Percentiles rank a stretch among this genome's conserved stretches.
Conservation (phyloP, 2,888 invertebrate species). For the Leptopilina myrica region DNA sequence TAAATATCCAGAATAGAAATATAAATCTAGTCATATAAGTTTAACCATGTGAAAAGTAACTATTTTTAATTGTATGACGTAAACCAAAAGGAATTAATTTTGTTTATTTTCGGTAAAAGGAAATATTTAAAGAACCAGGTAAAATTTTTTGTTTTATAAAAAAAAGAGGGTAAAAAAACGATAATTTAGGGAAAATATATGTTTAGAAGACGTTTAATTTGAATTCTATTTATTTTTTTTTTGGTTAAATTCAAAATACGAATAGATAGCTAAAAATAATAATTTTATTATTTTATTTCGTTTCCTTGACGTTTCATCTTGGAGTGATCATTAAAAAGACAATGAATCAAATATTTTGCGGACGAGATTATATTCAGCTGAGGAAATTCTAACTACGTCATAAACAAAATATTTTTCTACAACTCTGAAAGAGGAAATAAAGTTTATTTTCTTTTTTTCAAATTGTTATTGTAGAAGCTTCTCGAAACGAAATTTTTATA, state of each 20-base stretch:
- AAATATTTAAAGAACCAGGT: background rate
- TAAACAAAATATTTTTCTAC: background rate
- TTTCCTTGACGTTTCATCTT: conserved; percentile 3
- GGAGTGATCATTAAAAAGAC: background rate
- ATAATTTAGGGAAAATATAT: too few relatives aligned
- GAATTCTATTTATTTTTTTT: too few relatives aligned
- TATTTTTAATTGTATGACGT: background rate
- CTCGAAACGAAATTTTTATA: too few relatives aligned
- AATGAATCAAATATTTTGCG: conserved; percentile 10
- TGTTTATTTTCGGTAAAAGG: background rate
- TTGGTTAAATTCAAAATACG: too few relatives aligned
- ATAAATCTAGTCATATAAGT: background rate
- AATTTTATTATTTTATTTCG: too few relatives aligned
- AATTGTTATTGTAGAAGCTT: too few relatives aligned
- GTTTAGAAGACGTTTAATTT: too few relatives aligned
- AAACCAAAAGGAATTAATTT: conserved; percentile 1
- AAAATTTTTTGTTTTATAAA: background rate
- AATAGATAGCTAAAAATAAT: too few relatives aligned
- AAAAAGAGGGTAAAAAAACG: background rate
- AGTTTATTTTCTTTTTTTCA: too few relatives aligned
- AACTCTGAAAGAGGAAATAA: background rate
- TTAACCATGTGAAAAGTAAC: background rate
- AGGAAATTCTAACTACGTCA: background rate
- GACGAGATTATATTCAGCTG: background rate
- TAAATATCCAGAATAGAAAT: background rate